Percentiles rank a stretch among this genome's conserved stretches.
Conservation (phyloP, 2,888 invertebrate species). For the Sialis fuliginosa region DNA sequence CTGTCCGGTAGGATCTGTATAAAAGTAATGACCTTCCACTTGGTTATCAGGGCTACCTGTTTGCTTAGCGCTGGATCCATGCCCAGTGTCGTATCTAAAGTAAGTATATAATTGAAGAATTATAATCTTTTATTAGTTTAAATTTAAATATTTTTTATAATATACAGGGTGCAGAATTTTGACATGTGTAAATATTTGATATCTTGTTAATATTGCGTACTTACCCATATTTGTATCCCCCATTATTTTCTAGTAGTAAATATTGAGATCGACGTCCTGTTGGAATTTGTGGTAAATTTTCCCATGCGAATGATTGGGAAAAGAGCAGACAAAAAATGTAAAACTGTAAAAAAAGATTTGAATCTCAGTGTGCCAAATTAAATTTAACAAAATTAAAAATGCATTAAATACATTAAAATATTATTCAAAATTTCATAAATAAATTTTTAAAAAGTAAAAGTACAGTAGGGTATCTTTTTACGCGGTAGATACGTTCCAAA, state of each 20-base stretch:
- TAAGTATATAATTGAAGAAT: constrained; percentile 5
- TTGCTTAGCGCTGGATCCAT: constrained; percentile 14
- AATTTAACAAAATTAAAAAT: too few species aligned
- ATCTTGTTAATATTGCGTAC: background rate
- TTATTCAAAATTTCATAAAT: too few species aligned
- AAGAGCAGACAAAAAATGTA: background rate
- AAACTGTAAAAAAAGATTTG: background rate
- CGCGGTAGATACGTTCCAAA: too few species aligned
- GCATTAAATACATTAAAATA: too few species aligned
- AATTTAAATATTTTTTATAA: too few species aligned
- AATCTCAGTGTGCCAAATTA: background rate
- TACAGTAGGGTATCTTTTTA: too few species aligned
- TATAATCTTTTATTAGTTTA: too few species aligned
- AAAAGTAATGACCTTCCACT: constrained; percentile 19
- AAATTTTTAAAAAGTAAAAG: too few species aligned
- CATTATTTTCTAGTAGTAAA: constrained; percentile 22
- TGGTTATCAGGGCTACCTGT: constrained; percentile 18
- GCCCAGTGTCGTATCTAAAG: constrained; percentile 14
- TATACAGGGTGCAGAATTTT: too few species aligned
- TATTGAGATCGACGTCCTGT: constrained; percentile 20
- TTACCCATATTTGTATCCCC: constrained; percentile 18
- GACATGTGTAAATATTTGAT: background rate
- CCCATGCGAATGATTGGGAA: constrained; percentile 13
- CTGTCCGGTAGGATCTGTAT: constrained; percentile 15
- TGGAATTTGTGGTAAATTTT: constrained; percentile 18